Evolutionary conservation across 2,888 invertebrate species (phyloP).

Genomic region (Agonopterix heracliana): DNA sequence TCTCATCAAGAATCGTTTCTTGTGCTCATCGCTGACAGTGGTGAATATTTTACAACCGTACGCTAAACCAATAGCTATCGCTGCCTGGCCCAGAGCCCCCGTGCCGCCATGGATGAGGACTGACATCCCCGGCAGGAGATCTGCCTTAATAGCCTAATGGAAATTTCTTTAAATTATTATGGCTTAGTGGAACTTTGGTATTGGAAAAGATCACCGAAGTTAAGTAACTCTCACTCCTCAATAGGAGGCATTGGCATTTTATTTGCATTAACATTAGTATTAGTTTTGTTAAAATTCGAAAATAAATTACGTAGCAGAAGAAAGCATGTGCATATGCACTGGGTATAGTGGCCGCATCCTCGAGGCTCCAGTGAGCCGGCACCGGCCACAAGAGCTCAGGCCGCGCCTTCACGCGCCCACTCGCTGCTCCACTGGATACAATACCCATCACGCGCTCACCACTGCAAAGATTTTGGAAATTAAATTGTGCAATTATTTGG

Average conservation of each 20-base stretch:
- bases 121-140: slow-evolving; percentile 2
- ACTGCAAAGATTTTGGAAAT: slow-evolving; percentile 20
- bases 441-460: slow-evolving; percentile 77
- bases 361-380: slow-evolving; percentile 78
- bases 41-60: slow-evolving; percentile 28
- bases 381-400: slow-evolving; percentile 73
- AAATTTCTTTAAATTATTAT: not conserved
- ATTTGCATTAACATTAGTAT: too few relatives aligned
- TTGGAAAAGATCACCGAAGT: too few relatives aligned
- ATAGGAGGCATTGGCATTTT: too few relatives aligned
- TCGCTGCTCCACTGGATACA: slow-evolving; percentile 58
- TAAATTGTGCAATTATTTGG: not conserved
- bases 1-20: slow-evolving; percentile 31
- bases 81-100: slow-evolving; percentile 33
- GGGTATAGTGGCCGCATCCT: slow-evolving; percentile 82
- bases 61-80: slow-evolving; percentile 28
- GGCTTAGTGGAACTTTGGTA: too few relatives aligned
- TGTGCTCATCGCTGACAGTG: slow-evolving; percentile 32
- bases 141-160: slow-evolving; percentile 9
- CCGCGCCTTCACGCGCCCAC: slow-evolving; percentile 67
- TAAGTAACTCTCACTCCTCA: too few relatives aligned
- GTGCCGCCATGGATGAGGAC: slow-evolving; percentile 25
- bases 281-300: not conserved
- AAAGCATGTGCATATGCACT: slow-evolving; percentile 77
- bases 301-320: slow-evolving; percentile 19